Conservation (phyloP, 1,140 invertebrate genomes). For the Sycophila sp. region DNA sequence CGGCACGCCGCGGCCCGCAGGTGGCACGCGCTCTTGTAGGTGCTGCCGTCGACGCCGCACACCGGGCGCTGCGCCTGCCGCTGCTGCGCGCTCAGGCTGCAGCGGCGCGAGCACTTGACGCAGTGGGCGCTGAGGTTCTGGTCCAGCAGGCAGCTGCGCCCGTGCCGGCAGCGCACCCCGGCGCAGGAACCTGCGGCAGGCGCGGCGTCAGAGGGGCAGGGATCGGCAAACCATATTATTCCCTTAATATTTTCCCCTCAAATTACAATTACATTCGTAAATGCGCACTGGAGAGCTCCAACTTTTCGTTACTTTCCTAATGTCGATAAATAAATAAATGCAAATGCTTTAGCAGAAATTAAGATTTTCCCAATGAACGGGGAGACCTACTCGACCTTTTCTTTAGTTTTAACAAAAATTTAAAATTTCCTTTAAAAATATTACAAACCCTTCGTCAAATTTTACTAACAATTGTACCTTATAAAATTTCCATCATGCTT, state of each 20-base stretch:
- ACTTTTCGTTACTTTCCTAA: constrained; percentile 17
- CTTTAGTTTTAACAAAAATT: too few species aligned
- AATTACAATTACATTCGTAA: too few species aligned
- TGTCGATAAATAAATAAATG: too few species aligned
- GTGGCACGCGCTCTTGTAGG: constrained; percentile 88
- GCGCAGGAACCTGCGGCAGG: constrained; percentile 74
- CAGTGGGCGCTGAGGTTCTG: constrained; percentile 86
- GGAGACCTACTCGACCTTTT: too few species aligned
- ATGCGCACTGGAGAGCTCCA: background rate
- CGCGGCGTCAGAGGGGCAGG: background rate
- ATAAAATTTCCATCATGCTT: too few species aligned
- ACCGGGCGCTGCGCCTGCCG: constrained; percentile 62
- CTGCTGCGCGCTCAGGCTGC: constrained; percentile 66
- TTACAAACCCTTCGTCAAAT: too few species aligned
- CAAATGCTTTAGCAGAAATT: too few species aligned
- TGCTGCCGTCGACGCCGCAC: constrained; percentile 87
- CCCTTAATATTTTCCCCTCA: too few species aligned
- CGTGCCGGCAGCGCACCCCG: constrained; percentile 81
- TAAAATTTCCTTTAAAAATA: too few species aligned
- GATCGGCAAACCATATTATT: background rate
- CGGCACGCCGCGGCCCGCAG: constrained; percentile 84
- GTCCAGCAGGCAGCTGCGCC: constrained; percentile 85
- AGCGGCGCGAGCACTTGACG: constrained; percentile 79
- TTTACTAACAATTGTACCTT: too few species aligned
- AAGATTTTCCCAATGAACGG: too few species aligned